Conservation (phyloP, 2,888 invertebrate species). For the Lapara coniferarum region DNA sequence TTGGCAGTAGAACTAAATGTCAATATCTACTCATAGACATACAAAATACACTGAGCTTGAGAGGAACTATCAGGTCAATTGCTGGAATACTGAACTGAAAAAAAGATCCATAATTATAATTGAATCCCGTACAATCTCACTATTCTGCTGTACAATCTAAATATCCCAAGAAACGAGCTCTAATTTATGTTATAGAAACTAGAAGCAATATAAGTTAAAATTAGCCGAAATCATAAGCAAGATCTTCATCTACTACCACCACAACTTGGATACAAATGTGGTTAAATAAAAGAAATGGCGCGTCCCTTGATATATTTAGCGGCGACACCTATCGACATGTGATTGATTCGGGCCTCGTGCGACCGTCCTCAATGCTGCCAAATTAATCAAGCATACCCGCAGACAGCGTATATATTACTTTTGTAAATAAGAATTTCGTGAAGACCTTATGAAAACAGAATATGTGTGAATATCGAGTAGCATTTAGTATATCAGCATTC, state of each 20-base stretch:
- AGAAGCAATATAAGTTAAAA: constrained; percentile 12
- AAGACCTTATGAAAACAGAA: background rate
- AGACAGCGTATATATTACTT: constrained; percentile 19
- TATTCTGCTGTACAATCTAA: background rate
- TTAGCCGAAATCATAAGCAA: background rate
- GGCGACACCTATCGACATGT: constrained; percentile 32
- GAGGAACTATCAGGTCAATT: no score
- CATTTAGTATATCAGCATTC: no score
- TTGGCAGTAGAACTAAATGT: no score
- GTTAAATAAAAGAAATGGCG: constrained; percentile 10
- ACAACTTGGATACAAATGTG: constrained; percentile 11
- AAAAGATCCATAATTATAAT: background rate
- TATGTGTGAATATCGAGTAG: no score
- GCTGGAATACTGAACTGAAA: no score
- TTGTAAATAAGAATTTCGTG: constrained; percentile 19
- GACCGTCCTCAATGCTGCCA: constrained; percentile 30
- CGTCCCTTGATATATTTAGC: constrained; percentile 27
- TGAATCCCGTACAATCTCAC: background rate
- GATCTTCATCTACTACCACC: background rate
- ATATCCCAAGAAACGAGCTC: background rate
- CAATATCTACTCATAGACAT: no score
- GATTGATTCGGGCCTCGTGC: constrained; percentile 30
- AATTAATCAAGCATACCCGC: constrained; percentile 28
- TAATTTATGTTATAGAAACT: background rate
- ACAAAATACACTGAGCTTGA: no score